These are phyloP conservation scores for Struthio camelus DNA, from an alignment of 2,113 vertebrate genomes.

Conservation along the genomic window DNA sequence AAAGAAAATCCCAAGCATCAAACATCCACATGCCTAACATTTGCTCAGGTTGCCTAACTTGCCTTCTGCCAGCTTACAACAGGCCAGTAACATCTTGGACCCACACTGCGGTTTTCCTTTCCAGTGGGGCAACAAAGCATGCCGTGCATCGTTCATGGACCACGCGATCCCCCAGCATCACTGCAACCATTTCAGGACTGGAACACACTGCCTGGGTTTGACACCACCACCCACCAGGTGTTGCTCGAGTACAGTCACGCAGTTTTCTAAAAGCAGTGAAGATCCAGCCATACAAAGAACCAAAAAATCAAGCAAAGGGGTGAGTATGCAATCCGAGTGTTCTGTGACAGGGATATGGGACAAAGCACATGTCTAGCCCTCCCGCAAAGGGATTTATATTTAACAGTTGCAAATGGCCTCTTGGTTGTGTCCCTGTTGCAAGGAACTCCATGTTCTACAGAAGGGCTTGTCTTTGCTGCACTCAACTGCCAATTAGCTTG, in stretches of 20 bases:
- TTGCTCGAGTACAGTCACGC: background rate
- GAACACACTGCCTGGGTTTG: background rate
- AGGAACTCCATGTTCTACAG: background rate
- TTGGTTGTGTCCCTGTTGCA: background rate
- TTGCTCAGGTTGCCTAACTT: background rate
- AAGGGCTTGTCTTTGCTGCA: background rate
- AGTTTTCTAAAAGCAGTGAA: background rate
- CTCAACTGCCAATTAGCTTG: slow-evolving; percentile 10
- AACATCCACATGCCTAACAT: background rate
- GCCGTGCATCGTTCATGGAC: too few species aligned
- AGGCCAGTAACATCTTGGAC: background rate
- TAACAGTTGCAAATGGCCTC: slow-evolving; percentile 10
- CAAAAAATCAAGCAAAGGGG: background rate
- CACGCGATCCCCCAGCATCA: background rate
- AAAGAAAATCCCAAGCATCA: background rate
- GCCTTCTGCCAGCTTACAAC: background rate
- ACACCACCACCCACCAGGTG: background rate
- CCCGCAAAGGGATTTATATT: slow-evolving; percentile 11
- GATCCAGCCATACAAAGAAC: background rate
- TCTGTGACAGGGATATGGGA: background rate
- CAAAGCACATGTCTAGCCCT: background rate
- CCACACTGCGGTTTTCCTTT: background rate
- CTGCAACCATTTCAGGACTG: background rate
- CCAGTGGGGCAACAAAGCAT: background rate
- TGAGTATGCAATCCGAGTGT: too few species aligned